Conservation (phyloP, 2,888 invertebrate genomes). For the Dolichomitus sp. region DNA sequence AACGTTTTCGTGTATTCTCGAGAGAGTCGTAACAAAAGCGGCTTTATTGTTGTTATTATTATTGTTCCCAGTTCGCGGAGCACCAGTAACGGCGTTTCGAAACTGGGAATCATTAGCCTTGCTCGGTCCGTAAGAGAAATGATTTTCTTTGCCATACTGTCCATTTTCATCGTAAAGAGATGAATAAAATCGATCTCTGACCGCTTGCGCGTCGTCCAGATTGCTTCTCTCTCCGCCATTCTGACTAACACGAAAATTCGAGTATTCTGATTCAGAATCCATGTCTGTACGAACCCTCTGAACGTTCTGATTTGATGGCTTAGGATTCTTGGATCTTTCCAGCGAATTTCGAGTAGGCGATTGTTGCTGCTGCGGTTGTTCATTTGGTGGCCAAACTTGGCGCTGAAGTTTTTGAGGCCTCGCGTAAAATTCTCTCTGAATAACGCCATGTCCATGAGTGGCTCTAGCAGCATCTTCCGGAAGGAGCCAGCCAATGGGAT, state of each 20-base stretch:
- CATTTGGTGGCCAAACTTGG: slow-evolving; percentile 90
- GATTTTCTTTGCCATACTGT: slow-evolving; percentile 74
- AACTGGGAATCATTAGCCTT: slow-evolving; percentile 63
- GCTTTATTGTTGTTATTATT: slow-evolving; percentile 72
- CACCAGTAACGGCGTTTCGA: slow-evolving; percentile 51
- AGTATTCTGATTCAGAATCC: slow-evolving; percentile 81
- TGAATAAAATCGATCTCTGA: slow-evolving; percentile 73
- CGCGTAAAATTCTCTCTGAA: slow-evolving; percentile 92
- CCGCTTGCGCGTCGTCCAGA: slow-evolving; percentile 68
- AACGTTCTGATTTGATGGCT: slow-evolving; percentile 87
- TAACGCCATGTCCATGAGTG: slow-evolving; percentile 79
- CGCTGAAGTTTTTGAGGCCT: slow-evolving; percentile 92
- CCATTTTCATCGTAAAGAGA: slow-evolving; percentile 72
- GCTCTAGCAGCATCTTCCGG: slow-evolving; percentile 86
- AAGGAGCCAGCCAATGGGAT: slow-evolving; percentile 89
- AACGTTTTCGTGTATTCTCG: slow-evolving; percentile 90
- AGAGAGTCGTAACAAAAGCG: slow-evolving; percentile 88
- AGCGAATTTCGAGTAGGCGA: slow-evolving; percentile 85
- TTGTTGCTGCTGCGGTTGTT: slow-evolving; percentile 82
- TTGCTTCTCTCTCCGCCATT: slow-evolving; percentile 65
- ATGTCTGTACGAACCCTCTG: slow-evolving; percentile 86
- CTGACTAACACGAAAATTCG: slow-evolving; percentile 46
- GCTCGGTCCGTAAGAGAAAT: slow-evolving; percentile 68
- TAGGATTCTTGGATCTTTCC: slow-evolving; percentile 72
- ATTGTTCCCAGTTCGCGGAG: slow-evolving; percentile 60